Evolutionary conservation across 2,888 invertebrate genomes (phyloP).

Genomic region (Sicus ferrugineus): DNA sequence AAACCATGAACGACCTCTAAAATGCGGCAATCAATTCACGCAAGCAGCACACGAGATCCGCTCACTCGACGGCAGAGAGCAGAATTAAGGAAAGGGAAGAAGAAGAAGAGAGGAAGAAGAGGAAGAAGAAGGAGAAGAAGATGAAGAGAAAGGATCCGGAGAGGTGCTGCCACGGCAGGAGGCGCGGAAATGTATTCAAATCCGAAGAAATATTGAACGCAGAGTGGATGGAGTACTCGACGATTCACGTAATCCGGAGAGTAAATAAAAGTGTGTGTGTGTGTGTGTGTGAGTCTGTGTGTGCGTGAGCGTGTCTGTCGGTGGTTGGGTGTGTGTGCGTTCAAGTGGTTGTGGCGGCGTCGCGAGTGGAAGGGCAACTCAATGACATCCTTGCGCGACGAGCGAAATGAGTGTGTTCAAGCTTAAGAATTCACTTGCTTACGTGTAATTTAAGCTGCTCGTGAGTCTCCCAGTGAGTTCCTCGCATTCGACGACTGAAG

Average conservation of each 20-base stretch:
- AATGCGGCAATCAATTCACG: not conserved
- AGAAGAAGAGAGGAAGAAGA: not conserved
- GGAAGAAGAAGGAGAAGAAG: not conserved
- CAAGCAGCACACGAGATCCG: not conserved
- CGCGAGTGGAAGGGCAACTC: too few species aligned
- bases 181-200: not conserved
- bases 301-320: not conserved
- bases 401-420: too few species aligned
- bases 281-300: not conserved
- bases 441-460: too few species aligned
- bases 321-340: too few species aligned
- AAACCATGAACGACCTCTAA: not conserved
- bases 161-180: not conserved
- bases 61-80: not conserved
- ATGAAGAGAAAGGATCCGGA: too few species aligned
- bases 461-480: too few species aligned
- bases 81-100: not conserved
- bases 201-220: not conserved
- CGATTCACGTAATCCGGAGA: not conserved
- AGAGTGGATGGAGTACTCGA: not conserved
- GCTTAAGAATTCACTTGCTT: too few species aligned
- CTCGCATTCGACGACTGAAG: too few species aligned
- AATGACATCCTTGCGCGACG: too few species aligned
- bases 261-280: not conserved
- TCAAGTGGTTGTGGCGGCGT: too few species aligned